Evolutionary conservation across 2,888 invertebrate genomes (phyloP), one percentile per base, ranked within the genome.

Genomic region (Oscheius sp.): DNA sequence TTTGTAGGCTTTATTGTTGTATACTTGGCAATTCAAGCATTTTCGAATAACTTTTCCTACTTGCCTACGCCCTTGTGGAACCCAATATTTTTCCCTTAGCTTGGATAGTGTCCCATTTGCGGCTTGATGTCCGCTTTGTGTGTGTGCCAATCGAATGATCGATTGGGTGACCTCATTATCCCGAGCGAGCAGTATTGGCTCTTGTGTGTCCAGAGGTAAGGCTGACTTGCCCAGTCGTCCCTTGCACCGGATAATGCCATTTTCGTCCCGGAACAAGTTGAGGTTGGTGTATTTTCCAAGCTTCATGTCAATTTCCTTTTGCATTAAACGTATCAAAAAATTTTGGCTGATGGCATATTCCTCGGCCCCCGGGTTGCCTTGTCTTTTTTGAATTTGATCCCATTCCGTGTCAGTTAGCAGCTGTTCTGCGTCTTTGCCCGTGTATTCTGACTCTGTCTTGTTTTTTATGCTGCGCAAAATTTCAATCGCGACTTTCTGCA

Each of bases 21-120:
- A 18, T 16, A 7, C 69, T 35, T 41, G 49, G 21, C 75, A 75
- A 0, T 3, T 21, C 2, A 53, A 2, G 27, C 75, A 75, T 18
- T 2, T 1, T 0, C 29, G 2, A n/a, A 61, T 13, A 7, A 43
- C 58, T 7, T 9, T 18, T 18, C 25, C 52, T 3, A 56, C 70
- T 3, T 35, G 6, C 0, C 9, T 0, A 7, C 49, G 23, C 1
- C 61, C 0, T 18, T 27, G 13, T 45, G 69, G 45, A 1, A 73
- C 63, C 75, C 73, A 69, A 46, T 63, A 73, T 23, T 2, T 55
- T 21, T 21, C 9, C 7, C 73, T 41, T 7, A 75, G 13, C 2
- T 72, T 49, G 2, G 45, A 16, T 0, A 75, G 12, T 9, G 69
- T 29, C 13, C 56, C 55, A 23, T 52, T n/a, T 0, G 25, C 18